Conservation (phyloP, 1,140 invertebrate species). For the Aphelinus certus region DNA sequence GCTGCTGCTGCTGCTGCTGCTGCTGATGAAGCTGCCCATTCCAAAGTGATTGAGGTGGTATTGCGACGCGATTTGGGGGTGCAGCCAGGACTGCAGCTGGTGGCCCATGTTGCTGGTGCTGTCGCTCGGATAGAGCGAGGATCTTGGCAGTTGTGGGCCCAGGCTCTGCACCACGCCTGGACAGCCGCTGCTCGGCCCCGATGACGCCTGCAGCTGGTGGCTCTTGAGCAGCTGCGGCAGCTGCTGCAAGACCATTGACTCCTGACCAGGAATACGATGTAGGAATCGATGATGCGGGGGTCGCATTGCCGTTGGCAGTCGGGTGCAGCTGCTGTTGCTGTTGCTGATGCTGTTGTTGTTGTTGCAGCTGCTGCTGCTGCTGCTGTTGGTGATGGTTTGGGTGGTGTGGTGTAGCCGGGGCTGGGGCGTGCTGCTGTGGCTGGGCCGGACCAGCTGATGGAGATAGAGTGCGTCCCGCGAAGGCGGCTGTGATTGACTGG, state of each 20-base stretch:
- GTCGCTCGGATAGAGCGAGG: not conserved
- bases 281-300: constrained; percentile 30
- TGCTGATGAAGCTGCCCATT: constrained; percentile 56
- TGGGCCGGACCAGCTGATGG: constrained; percentile 35
- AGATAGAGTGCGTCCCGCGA: constrained; percentile 50
- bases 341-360: not conserved
- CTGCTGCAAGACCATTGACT: constrained; percentile 37
- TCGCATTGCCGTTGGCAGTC: not conserved
- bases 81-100: not conserved
- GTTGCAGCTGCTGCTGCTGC: not conserved
- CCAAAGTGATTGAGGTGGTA: constrained; percentile 61
- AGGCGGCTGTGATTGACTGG: constrained; percentile 49
- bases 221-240: constrained; percentile 1
- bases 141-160: not conserved
- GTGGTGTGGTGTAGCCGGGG: constrained; percentile 10
- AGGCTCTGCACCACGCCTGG: not conserved
- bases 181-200: not conserved
- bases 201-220: not conserved
- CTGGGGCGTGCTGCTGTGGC: constrained; percentile 42
- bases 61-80: constrained; percentile 48
- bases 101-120: not conserved
- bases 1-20: constrained; percentile 52
- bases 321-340: constrained; percentile 2
- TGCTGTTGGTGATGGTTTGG: too few relatives aligned
- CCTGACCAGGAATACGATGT: constrained; percentile 27